Evolutionary conservation across 2,888 invertebrate species (phyloP).

Genomic region (Dusona sp.): DNA sequence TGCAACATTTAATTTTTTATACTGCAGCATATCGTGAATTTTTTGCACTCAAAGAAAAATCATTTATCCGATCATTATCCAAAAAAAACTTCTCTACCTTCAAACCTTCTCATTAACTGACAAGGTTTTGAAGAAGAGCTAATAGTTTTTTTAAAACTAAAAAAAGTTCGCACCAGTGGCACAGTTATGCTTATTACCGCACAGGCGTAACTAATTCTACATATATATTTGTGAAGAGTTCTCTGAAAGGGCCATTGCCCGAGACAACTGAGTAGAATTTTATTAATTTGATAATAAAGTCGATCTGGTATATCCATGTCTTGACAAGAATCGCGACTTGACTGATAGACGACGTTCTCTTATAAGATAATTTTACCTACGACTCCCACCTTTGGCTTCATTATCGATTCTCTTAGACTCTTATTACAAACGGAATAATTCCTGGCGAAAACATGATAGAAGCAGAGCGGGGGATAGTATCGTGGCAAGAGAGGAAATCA

Average conservation of each 20-base stretch:
- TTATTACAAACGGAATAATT: constrained; percentile 12
- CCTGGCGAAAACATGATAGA: background rate
- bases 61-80: background rate
- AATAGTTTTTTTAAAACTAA: background rate
- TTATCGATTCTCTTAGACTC: constrained; percentile 15
- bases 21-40: background rate
- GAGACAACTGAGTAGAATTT: constrained; percentile 58
- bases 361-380: background rate
- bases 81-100: background rate
- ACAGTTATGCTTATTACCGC: constrained; percentile 31
- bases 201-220: constrained; percentile 19
- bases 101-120: background rate
- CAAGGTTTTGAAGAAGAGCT: background rate
- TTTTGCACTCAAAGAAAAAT: background rate
- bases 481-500: background rate
- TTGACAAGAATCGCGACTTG: constrained; percentile 2
- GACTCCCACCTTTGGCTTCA: background rate
- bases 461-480: background rate
- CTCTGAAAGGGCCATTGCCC: constrained; percentile 68
- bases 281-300: constrained; percentile 62
- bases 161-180: constrained; percentile 38
- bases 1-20: background rate
- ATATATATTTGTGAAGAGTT: constrained; percentile 36
- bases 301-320: constrained; percentile 65
- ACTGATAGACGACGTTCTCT: background rate